Evolutionary conservation across 2,888 invertebrate genomes (phyloP), one percentile per base, ranked within the genome.

Genomic region (Parnassius glacialis): DNA sequence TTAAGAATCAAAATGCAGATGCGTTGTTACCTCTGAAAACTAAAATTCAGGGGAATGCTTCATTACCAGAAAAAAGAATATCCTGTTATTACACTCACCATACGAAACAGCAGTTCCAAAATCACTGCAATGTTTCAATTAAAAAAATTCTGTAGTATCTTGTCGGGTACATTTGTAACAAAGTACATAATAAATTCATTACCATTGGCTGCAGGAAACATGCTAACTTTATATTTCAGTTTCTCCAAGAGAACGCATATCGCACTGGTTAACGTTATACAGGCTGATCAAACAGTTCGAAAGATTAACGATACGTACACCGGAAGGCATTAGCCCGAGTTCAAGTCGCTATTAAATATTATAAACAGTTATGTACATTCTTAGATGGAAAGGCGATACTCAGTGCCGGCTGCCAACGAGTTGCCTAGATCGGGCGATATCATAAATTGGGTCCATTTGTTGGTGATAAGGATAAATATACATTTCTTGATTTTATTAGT

Each of bases 281-380:
- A 12, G 11, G 10, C 50, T 48, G 61, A 66, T 64, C 62, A 57
- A 65, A 62, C 44, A 58, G 52, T 64, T 57, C 64, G 54, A 54
- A 51, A 68, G 70, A 76, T 76, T 71, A 71, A 76, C 69, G 69
- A 69, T 68, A 71, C 66, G 66, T 57, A 48, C 65, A 74, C 68
- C 77, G 76, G 78, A 78, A 77, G 72, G 64, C 74, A 70, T 75
- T 70, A 70, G 73, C 72, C 16, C 11, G 52, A 50, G 68, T 67
- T 62, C 59, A 69, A 70, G 65, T 68, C 64, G 65, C 64, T 67
- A 66, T 71, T 74, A 69, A 73, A 58, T 62, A 62, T 57, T 53
- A 75, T 74, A 72, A 73, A 68, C 67, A 71, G 70, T 64, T 65
- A 34, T 34, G 34, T 34, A 67, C 70, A 68, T 70, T 70, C 68